A percentile compares a stretch with the other conserved stretches of the same genome.
Conservation (phyloP, 2,113 vertebrate species). For the Promerops cafer region DNA sequence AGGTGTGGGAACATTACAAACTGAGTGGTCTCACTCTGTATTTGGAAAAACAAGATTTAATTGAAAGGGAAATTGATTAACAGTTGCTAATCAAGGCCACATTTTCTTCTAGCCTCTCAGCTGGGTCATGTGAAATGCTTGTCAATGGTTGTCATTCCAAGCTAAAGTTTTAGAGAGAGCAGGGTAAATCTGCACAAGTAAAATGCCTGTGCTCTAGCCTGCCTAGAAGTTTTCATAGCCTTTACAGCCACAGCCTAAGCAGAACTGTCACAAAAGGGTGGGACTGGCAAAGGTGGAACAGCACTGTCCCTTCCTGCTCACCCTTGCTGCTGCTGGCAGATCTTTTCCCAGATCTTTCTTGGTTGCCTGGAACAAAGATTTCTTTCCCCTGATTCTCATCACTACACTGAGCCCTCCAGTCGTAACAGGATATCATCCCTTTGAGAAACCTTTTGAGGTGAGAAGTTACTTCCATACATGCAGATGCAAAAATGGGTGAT, state of each 20-base stretch:
- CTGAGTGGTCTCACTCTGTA: not conserved
- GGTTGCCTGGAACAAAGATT: not conserved
- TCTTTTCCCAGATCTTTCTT: not conserved
- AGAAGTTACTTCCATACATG: not conserved
- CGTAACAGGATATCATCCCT: not conserved
- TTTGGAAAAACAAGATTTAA: constrained; percentile 11
- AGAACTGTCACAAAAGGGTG: not conserved
- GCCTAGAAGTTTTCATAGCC: not conserved
- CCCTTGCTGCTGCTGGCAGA: not conserved
- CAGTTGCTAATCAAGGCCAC: constrained; percentile 9
- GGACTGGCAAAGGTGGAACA: not conserved
- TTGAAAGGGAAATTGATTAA: constrained; percentile 25
- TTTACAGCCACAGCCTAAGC: not conserved
- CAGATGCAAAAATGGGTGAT: not conserved
- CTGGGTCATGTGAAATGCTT: not conserved
- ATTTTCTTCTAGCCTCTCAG: not conserved
- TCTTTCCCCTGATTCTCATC: not conserved
- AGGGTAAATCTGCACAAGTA: not conserved
- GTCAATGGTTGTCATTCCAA: not conserved
- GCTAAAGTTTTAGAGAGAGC: not conserved
- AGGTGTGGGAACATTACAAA: not conserved
- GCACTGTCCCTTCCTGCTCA: not conserved
- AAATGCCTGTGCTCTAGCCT: not conserved
- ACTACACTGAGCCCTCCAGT: not conserved
- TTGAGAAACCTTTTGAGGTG: not conserved